phyloP scores from a whole-genome alignment of 2,888 invertebrate genomes.

The Drosophila heteroneura region DNA sequence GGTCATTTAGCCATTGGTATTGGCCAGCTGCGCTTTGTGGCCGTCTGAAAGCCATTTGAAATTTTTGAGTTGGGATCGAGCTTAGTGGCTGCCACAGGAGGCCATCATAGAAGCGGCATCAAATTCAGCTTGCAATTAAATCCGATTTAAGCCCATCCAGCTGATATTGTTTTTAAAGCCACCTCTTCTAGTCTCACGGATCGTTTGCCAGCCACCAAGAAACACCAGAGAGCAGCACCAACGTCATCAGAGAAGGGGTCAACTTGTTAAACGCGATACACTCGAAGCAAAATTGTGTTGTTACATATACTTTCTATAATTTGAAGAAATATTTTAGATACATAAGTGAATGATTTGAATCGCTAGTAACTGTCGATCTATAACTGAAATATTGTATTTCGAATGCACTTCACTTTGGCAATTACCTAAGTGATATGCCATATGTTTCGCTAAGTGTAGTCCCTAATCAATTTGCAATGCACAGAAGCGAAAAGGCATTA shows the following conservation, averaged over 20 bases:
- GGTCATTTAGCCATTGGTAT: conserved; percentile 18
- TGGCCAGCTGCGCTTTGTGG: conserved; percentile 44
- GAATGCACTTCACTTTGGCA: background rate
- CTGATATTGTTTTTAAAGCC: background rate
- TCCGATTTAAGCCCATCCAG: conserved; percentile 12
- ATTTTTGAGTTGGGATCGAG: conserved; percentile 38
- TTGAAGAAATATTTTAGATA: background rate
- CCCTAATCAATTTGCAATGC: conserved; percentile 54
- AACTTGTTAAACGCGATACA: background rate
- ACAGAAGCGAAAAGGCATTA: conserved; percentile 25
- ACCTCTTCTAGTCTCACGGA: background rate
- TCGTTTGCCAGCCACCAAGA: background rate
- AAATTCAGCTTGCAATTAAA: conserved; percentile 35
- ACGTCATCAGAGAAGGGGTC: background rate
- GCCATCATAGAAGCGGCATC: conserved; percentile 7
- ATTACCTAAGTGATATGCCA: background rate
- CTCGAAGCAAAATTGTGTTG: background rate
- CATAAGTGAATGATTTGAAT: background rate
- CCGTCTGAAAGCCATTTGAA: conserved; percentile 24
- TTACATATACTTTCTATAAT: background rate
- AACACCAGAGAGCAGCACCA: background rate
- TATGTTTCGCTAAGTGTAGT: background rate
- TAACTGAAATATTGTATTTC: background rate
- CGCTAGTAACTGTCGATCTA: background rate
- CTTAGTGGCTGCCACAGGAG: conserved; percentile 19